Evolutionary conservation across 2,888 invertebrate genomes (phyloP).

Genomic region (Campoplex capitator): DNA sequence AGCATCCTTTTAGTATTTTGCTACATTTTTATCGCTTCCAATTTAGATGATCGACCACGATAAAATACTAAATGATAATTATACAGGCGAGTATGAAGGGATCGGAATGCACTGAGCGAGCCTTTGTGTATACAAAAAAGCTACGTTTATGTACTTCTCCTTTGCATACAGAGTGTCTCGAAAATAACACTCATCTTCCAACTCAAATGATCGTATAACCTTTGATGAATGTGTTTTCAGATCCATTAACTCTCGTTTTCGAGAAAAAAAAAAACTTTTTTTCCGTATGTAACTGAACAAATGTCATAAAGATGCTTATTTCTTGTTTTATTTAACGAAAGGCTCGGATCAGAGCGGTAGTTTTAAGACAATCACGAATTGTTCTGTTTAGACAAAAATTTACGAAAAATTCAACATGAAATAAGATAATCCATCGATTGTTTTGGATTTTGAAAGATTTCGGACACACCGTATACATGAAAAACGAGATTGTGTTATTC

Average conservation of each 20-base stretch:
- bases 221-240: neutral
- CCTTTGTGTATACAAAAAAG: constrained; percentile 3
- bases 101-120: constrained; percentile 50
- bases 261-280: neutral
- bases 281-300: neutral
- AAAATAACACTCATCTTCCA: neutral
- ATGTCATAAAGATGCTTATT: neutral
- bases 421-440: too few relatives aligned
- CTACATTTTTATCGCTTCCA: constrained; percentile 63
- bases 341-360: neutral
- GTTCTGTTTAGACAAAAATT: too few relatives aligned
- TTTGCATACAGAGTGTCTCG: neutral
- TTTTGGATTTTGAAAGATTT: neutral
- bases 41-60: constrained; percentile 64
- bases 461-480: neutral
- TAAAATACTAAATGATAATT: constrained; percentile 67
- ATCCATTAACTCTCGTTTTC: neutral
- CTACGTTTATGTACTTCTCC: neutral
- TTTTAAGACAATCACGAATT: too few relatives aligned
- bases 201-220: neutral
- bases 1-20: constrained; percentile 43
- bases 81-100: constrained; percentile 53
- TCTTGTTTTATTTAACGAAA: neutral
- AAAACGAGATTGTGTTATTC: neutral
- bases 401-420: neutral